Evolutionary conservation across 2,113 vertebrate genomes (phyloP).

Genomic region (Phrynosoma blainvillii): DNA sequence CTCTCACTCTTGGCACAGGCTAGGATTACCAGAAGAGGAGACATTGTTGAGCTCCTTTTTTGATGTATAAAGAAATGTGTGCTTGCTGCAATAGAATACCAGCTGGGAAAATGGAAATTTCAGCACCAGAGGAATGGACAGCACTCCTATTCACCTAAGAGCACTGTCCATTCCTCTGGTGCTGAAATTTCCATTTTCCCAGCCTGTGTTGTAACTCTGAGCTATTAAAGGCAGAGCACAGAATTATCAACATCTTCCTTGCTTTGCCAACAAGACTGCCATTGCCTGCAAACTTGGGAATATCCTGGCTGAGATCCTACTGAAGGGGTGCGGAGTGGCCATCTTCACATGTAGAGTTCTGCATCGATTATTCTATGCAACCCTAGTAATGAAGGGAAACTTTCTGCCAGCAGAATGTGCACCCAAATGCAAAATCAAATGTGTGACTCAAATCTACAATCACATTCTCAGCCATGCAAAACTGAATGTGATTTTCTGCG

Average conservation of each 20-base stretch:
- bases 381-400: accelerated
- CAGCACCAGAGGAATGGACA: neutral
- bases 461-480: no score
- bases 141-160: no score
- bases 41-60: neutral
- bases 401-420: no score
- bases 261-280: neutral
- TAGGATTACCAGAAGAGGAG: neutral
- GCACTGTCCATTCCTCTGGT: neutral
- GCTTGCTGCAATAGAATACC: neutral
- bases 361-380: no score
- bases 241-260: neutral
- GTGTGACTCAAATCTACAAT: no score
- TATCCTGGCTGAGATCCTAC: no score
- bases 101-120: neutral
- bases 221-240: no score
- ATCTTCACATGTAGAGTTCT: no score
- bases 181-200: neutral
- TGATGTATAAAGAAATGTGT: neutral
- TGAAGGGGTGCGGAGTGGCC: no score
- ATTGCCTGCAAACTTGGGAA: no score
- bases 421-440: no score
- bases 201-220: neutral
- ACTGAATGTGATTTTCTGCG: no score
- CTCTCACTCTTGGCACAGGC: neutral